These are phyloP conservation scores for Nomada fabriciana DNA, from an alignment of 2,888 invertebrate genomes.

Conservation along the genomic window DNA sequence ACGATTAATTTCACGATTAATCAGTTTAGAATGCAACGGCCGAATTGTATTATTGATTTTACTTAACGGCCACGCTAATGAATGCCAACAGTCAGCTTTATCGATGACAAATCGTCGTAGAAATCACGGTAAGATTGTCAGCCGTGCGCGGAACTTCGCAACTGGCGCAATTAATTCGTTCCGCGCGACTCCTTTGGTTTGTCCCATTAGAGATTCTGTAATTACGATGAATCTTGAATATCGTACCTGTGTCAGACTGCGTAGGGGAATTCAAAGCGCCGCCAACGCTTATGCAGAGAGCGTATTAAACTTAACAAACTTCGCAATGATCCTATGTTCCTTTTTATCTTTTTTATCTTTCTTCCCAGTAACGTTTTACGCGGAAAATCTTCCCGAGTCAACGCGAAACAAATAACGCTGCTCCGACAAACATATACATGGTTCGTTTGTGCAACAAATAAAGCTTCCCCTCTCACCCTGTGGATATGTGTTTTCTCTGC, in stretches of 20 bases:
- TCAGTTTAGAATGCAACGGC: slow-evolving; percentile 5
- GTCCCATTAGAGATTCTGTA: slow-evolving; percentile 65
- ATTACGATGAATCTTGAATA: slow-evolving; percentile 53
- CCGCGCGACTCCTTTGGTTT: slow-evolving; percentile 52
- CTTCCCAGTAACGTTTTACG: neutral
- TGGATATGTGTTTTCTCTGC: no score
- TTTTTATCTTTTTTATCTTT: neutral
- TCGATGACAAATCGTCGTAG: slow-evolving; percentile 28
- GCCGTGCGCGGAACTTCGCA: slow-evolving; percentile 16
- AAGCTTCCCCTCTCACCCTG: no score
- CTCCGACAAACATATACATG: neutral
- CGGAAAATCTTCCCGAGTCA: neutral
- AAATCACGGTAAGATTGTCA: slow-evolving; percentile 40
- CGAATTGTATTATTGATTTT: slow-evolving; percentile 43
- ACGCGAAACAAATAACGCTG: neutral
- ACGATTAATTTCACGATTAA: slow-evolving; percentile 36
- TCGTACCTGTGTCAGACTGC: slow-evolving; percentile 32
- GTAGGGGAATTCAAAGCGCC: slow-evolving; percentile 43
- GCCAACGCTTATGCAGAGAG: slow-evolving; percentile 21
- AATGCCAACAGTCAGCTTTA: slow-evolving; percentile 24
- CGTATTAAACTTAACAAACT: neutral
- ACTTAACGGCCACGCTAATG: slow-evolving; percentile 43
- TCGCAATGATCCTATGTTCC: neutral
- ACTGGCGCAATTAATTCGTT: slow-evolving; percentile 52
- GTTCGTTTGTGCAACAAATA: neutral